Evolutionary conservation across 2,113 vertebrate genomes (phyloP), one percentile per base, ranked within the genome.

Genomic region (Scalopus aquaticus): DNA sequence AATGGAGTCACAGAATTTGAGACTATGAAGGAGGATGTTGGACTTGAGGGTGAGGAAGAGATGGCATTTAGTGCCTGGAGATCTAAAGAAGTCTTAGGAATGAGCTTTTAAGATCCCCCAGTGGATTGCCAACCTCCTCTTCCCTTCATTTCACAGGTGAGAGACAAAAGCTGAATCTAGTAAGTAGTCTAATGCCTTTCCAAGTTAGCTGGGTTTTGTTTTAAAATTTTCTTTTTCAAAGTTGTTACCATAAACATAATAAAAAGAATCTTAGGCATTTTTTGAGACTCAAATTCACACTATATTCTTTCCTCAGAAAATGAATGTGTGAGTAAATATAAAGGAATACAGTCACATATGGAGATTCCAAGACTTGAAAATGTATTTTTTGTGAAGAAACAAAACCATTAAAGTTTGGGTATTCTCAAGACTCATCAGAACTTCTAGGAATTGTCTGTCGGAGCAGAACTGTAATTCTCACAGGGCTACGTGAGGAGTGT

Each of bases 281-380:
- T 83, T 83, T 81, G n/a, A 91, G 37, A 58, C 76, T 73, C 20
- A 91, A 35, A 65, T 82, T 82, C 35, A 86, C 37, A 76, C 15
- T 39, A 16, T 78, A 49, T 62, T 96, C 80, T 20, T 73, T 42
- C 42, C 35, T 88, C 65, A 46, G 72, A 77, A 96, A 67, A 89
- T 35, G n/a, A 81, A 83, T 65, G 35, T 62, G 39, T 44, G 20
- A 54, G 2, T 72, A 77, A 22, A 77, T 60, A 73, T 73, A 78
- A 76, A 88, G 22, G 74, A 19, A 69, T 20, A 58, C 78, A 94
- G 62, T 69, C 89, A 85, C 17, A 24, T 11, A 56, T 6, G n/a
- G 26, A 96, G 91, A 93, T 88, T 77, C 22, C 78, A 86, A 94
- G 83, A 2, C 37, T 78, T 82, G 19, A 91, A 94, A 88, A 62